phyloP scores from a whole-genome alignment of 1,140 invertebrate genomes.

The Euura lappo region DNA sequence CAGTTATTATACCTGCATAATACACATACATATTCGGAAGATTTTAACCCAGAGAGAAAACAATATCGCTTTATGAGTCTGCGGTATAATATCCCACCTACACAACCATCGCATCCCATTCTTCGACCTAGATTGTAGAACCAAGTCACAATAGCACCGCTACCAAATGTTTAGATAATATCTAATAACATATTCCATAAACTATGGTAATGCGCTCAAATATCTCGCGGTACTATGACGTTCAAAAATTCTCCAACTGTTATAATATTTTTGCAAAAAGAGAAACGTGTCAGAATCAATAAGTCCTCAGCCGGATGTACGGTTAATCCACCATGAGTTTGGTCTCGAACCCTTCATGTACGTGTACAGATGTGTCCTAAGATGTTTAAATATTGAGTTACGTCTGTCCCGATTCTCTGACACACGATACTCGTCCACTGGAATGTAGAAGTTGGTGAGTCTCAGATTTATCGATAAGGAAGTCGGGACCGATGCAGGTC shows the following conservation, averaged over 20 bases:
- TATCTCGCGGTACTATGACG: not conserved
- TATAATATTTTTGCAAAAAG: too few relatives aligned
- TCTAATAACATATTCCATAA: constrained; percentile 1
- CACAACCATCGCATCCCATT: not conserved
- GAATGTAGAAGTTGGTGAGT: not conserved
- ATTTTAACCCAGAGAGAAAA: constrained; percentile 17
- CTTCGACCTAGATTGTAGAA: too few relatives aligned
- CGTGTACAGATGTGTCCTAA: not conserved
- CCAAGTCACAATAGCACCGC: not conserved
- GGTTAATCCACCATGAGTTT: too few relatives aligned
- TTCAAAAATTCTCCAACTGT: too few relatives aligned
- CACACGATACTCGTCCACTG: not conserved
- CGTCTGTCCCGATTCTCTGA: not conserved
- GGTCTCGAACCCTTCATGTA: too few relatives aligned
- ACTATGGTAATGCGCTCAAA: not conserved
- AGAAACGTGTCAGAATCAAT: too few relatives aligned
- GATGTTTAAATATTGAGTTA: not conserved
- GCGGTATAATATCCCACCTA: not conserved
- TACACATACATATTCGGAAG: constrained; percentile 29
- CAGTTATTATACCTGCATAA: too few relatives aligned
- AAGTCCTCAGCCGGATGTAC: too few relatives aligned
- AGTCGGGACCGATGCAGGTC: not conserved
- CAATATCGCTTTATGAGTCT: constrained; percentile 24
- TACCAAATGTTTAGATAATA: not conserved
- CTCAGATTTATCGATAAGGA: not conserved